These are phyloP conservation scores for Cataglyphis albicans DNA, from an alignment of 2,888 invertebrate genomes.

Conservation along the genomic window DNA sequence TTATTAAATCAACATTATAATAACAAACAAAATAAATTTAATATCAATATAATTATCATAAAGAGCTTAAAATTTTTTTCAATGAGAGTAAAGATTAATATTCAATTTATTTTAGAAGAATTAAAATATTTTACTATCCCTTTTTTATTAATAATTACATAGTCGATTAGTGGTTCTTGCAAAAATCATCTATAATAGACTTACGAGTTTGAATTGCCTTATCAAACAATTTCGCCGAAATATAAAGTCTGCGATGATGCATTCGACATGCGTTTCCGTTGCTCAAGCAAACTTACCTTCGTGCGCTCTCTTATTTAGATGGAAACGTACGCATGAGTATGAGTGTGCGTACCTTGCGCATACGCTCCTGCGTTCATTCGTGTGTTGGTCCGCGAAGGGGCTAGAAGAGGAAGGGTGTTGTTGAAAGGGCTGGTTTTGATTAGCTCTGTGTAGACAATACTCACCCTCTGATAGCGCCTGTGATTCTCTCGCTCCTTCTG, in stretches of 20 bases:
- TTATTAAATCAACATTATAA: neutral
- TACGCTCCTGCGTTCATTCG: conserved; percentile 21
- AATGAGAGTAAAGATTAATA: neutral
- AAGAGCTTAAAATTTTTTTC: neutral
- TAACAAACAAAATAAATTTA: neutral
- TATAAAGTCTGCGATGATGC: neutral
- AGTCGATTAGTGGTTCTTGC: neutral
- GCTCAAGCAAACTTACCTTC: conserved; percentile 63
- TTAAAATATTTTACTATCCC: neutral
- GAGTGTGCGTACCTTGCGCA: neutral
- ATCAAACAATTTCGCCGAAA: neutral
- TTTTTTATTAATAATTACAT: neutral
- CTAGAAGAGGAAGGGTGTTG: conserved; percentile 78
- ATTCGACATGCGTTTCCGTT: conserved; percentile 22
- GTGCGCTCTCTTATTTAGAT: conserved; percentile 68
- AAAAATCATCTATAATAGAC: neutral
- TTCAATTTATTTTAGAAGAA: neutral
- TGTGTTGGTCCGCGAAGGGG: conserved; percentile 37
- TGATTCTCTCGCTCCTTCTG: conserved; percentile 75
- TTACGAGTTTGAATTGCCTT: neutral
- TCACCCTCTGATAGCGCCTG: conserved; percentile 82
- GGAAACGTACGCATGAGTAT: conserved; percentile 53
- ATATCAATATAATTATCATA: neutral
- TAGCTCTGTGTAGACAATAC: conserved; percentile 86
- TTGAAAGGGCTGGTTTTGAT: conserved; percentile 86